phyloP scores from a whole-genome alignment of 2,113 vertebrate species.

The Coturnix japonica region DNA sequence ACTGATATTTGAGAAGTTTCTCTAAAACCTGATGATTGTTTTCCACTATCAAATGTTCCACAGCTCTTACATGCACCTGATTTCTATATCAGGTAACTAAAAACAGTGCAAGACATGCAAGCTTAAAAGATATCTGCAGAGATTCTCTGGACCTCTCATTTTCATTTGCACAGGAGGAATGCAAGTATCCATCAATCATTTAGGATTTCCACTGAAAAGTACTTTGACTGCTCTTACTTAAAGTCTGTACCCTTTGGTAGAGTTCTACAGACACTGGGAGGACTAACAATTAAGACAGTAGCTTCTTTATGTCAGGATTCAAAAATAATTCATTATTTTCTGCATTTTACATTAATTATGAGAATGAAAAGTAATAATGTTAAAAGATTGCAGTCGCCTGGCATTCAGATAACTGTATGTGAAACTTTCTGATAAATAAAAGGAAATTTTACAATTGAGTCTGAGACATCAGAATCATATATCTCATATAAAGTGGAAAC shows the following conservation, averaged over 20 bases:
- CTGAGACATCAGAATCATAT: background rate
- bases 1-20: background rate
- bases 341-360: background rate
- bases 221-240: background rate
- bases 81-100: background rate
- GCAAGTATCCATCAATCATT: background rate
- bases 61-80: background rate
- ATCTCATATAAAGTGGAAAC: background rate
- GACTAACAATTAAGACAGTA: background rate
- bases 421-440: background rate
- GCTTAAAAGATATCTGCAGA: background rate
- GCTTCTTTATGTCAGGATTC: background rate
- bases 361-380: background rate
- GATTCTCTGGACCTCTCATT: background rate
- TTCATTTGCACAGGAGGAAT: background rate
- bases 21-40: background rate
- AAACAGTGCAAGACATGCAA: background rate
- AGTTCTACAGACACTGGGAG: background rate
- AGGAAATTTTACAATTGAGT: background rate
- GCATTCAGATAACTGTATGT: background rate
- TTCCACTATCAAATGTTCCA: background rate
- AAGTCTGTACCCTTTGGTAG: background rate
- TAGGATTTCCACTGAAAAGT: constrained; percentile 5
- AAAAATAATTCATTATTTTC: background rate
- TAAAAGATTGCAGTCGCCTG: background rate